phyloP scores from a whole-genome alignment of 2,888 invertebrate genomes.

The Zygogramma bicolorata region DNA sequence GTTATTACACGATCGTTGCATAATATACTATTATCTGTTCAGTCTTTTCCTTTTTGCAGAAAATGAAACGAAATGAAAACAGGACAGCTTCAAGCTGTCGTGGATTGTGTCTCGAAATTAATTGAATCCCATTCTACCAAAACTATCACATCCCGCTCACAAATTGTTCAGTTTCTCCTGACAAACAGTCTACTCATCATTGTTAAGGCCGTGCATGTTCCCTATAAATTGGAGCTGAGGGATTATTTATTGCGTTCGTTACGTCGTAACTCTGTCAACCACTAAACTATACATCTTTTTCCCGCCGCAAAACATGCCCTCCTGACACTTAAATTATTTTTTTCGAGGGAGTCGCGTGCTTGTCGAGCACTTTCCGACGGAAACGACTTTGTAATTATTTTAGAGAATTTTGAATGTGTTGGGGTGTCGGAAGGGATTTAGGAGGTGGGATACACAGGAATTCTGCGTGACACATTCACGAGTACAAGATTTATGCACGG shows the following conservation, averaged over 20 bases:
- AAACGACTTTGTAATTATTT: conserved; percentile 20
- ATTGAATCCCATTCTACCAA: background rate
- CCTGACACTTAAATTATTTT: conserved; percentile 40
- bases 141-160: background rate
- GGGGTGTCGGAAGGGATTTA: conserved; percentile 9
- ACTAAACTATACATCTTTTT: conserved; percentile 44
- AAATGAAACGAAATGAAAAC: too few relatives aligned
- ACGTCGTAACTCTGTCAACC: conserved; percentile 37
- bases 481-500: conserved; percentile 23
- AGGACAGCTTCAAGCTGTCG: background rate
- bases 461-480: conserved; percentile 25
- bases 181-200: conserved; percentile 31
- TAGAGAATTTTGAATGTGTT: conserved; percentile 9
- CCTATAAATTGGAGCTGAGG: conserved; percentile 29
- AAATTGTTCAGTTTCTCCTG: conserved; percentile 19
- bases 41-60: too few relatives aligned
- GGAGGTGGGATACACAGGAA: conserved; percentile 14
- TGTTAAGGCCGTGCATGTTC: conserved; percentile 29
- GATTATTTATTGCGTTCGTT: conserved; percentile 43
- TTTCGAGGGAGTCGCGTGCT: conserved; percentile 27
- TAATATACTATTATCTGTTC: too few relatives aligned
- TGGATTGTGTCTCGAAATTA: background rate
- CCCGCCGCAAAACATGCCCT: conserved; percentile 39
- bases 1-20: too few relatives aligned
- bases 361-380: conserved; percentile 14